phyloP scores from a whole-genome alignment of 2,113 vertebrate species.

The Uria lomvia region DNA sequence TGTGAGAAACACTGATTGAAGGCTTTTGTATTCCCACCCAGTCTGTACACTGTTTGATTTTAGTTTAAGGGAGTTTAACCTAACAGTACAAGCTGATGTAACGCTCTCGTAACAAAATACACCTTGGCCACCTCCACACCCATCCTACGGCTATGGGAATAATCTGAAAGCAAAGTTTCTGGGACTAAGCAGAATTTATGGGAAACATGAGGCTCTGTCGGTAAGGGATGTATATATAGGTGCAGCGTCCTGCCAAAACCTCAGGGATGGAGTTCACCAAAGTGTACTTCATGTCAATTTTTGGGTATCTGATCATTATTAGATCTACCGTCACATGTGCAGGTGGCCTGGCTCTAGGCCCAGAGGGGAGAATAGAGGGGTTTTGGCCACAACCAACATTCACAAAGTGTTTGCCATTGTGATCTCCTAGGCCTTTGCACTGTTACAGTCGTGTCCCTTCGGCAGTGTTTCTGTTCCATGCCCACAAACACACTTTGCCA shows the following conservation, averaged over 20 bases:
- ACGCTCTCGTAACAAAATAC: not conserved
- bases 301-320: not conserved
- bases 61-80: not conserved
- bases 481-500: not conserved
- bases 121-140: not conserved
- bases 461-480: not conserved
- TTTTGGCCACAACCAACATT: not conserved
- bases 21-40: not conserved
- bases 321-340: not conserved
- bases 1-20: not conserved
- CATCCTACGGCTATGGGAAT: not conserved
- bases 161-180: not conserved
- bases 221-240: not conserved
- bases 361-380: not conserved
- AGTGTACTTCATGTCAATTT: not conserved
- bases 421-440: not conserved
- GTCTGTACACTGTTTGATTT: not conserved
- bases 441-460: not conserved
- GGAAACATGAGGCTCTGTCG: not conserved
- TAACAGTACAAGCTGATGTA: not conserved
- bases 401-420: not conserved
- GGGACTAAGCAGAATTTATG: not conserved
- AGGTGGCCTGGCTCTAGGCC: not conserved
- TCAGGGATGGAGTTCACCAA: not conserved
- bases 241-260: not conserved